Conservation (phyloP, 1,140 invertebrate genomes). For the Archivesica marissinica region DNA sequence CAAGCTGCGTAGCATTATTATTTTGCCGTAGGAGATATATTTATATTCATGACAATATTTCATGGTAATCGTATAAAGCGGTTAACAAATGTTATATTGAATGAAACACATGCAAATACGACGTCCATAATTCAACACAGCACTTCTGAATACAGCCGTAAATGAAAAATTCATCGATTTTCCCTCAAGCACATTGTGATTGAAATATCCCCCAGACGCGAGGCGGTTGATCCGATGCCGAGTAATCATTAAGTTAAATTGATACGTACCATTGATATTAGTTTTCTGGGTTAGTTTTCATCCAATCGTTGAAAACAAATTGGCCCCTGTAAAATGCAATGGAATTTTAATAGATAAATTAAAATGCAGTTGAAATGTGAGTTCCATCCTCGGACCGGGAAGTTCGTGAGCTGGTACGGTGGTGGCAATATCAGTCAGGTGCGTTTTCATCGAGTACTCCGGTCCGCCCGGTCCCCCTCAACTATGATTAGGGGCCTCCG, state of each 20-base stretch:
- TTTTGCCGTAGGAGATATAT: neutral
- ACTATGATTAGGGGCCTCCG: too few species aligned
- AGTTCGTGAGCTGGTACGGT: too few species aligned
- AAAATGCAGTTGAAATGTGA: too few species aligned
- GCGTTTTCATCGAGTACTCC: too few species aligned
- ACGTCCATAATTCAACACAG: neutral
- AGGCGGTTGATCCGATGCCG: neutral
- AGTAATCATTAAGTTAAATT: neutral
- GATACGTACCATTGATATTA: neutral
- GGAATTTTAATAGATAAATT: neutral
- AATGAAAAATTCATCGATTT: neutral
- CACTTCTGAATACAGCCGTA: neutral
- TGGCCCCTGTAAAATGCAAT: neutral
- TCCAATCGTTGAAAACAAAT: neutral
- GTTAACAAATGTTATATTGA: neutral
- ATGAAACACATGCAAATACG: neutral
- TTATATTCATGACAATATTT: constrained; percentile 10
- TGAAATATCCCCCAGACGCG: neutral
- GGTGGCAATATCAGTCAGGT: too few species aligned
- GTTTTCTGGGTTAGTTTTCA: neutral
- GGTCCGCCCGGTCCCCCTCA: too few species aligned
- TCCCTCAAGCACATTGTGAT: neutral
- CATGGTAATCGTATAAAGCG: neutral
- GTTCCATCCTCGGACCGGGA: too few species aligned
- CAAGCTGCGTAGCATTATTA: too few species aligned